Evolutionary conservation across 2,797 vertebrate genomes (phyloP).

Genomic region (Chelonia mydas): DNA sequence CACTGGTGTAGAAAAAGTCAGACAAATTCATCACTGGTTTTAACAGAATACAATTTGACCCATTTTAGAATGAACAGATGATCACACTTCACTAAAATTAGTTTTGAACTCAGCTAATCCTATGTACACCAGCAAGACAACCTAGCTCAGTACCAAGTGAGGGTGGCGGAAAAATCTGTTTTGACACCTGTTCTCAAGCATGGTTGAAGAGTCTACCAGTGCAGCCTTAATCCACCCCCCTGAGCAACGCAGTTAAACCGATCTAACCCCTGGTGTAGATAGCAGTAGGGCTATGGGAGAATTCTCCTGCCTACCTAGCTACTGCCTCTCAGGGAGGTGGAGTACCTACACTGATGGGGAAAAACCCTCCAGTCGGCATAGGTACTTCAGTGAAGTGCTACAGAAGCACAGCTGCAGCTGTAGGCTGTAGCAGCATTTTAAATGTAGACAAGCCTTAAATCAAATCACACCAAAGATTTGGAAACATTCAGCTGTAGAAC

Average conservation of each 20-base stretch:
- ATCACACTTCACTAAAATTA: not conserved
- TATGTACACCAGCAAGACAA: not conserved
- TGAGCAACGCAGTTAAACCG: not conserved
- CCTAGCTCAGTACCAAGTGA: not conserved
- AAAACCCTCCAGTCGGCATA: not conserved
- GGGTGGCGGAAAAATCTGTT: not conserved
- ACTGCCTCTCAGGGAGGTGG: not conserved
- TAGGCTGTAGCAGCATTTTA: too few relatives aligned
- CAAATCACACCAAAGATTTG: not conserved
- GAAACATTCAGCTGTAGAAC: not conserved
- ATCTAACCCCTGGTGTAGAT: not conserved
- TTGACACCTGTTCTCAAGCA: not conserved
- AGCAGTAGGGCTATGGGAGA: not conserved
- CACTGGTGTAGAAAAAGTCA: fast-evolving
- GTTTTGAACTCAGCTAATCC: not conserved
- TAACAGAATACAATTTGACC: not conserved
- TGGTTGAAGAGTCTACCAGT: not conserved
- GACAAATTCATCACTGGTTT: not conserved
- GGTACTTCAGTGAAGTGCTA: not conserved
- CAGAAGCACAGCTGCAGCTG: too few relatives aligned
- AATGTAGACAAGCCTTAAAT: not conserved
- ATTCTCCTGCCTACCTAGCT: not conserved
- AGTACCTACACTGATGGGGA: too few relatives aligned
- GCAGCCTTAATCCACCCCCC: not conserved
- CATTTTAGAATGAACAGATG: not conserved